These are phyloP conservation scores for Platichthys flesus DNA, from an alignment of 2,113 vertebrate genomes.

Conservation along the genomic window DNA sequence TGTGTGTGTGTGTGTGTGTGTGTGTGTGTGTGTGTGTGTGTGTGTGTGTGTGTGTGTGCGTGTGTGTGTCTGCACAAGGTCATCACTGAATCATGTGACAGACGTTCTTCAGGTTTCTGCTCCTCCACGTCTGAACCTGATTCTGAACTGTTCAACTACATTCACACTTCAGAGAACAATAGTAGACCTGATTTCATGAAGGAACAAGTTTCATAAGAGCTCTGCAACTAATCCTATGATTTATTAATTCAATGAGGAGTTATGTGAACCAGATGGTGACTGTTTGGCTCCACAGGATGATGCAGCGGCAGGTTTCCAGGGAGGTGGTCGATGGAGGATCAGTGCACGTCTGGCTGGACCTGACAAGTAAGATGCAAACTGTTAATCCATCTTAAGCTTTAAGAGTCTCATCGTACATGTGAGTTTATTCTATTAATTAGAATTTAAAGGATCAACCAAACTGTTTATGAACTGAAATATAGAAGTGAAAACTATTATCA, in stretches of 20 bases:
- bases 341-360: slow-evolving; percentile 83
- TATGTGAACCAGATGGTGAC: background rate
- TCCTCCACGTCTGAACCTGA: background rate
- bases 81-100: slow-evolving; percentile 30
- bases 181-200: no score
- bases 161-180: no score
- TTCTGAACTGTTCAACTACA: no score
- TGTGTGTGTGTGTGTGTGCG: background rate
- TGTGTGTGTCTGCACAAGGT: background rate
- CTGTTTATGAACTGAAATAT: no score
- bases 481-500: no score
- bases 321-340: slow-evolving; percentile 82
- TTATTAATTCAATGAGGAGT: background rate
- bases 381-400: no score
- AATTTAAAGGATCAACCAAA: no score
- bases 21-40: background rate
- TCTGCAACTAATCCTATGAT: background rate
- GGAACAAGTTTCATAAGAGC: no score
- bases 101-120: background rate
- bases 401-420: no score
- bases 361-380: slow-evolving; percentile 76
- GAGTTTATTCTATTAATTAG: no score
- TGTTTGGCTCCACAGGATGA: slow-evolving; percentile 62
- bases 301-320: slow-evolving; percentile 70
- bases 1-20: background rate